These are phyloP conservation scores for Bubo scandiacus DNA, from an alignment of 2,113 vertebrate genomes.

Conservation along the genomic window DNA sequence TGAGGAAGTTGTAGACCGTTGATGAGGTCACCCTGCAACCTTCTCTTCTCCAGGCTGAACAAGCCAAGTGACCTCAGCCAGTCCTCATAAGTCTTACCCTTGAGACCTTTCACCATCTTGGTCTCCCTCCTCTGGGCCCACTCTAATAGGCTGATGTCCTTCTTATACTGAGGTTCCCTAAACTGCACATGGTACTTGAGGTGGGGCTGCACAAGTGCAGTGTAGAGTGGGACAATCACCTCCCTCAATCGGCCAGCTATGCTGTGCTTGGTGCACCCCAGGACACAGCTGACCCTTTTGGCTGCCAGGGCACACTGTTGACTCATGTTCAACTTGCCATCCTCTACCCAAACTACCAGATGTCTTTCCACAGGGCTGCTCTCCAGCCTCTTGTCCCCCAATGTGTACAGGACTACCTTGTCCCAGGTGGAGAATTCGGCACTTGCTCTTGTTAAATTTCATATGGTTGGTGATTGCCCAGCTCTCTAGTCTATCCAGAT, in stretches of 20 bases:
- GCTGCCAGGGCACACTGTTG: neutral
- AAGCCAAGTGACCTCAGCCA: neutral
- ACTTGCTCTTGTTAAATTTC: neutral
- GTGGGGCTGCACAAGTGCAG: fast-evolving
- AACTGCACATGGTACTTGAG: fast-evolving
- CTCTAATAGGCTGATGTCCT: too few relatives aligned
- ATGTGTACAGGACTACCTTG: neutral
- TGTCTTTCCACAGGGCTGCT: fast-evolving
- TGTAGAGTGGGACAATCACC: neutral
- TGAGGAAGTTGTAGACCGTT: neutral
- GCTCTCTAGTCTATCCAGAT: neutral
- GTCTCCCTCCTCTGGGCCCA: fast-evolving
- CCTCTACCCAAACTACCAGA: neutral
- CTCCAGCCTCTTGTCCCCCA: neutral
- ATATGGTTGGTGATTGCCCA: neutral
- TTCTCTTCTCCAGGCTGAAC: neutral
- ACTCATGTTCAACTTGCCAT: neutral
- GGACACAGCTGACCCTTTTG: fast-evolving
- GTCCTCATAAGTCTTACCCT: neutral
- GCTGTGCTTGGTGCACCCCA: neutral
- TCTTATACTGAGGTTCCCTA: fast-evolving
- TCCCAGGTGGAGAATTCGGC: neutral
- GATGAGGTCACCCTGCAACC: neutral
- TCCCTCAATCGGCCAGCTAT: fast-evolving
- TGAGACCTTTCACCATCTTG: neutral